Conservation (phyloP, 1,140 invertebrate species). For the Nylanderia fulva region DNA sequence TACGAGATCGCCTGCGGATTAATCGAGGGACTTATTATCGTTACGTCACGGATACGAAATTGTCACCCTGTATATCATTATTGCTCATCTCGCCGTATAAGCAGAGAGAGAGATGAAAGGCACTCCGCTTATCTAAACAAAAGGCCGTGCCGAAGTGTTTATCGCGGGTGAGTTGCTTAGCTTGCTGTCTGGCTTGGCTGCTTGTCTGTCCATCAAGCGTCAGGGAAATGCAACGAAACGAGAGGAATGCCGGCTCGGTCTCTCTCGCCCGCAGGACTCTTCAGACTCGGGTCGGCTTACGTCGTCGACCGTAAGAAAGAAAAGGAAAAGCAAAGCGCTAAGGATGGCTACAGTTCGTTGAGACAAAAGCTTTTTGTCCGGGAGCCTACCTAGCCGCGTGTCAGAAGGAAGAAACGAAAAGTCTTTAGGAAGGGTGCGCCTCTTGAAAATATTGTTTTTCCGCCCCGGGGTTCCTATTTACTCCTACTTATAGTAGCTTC, state of each 20-base stretch:
- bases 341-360: conserved; percentile 66
- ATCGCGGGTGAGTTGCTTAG: conserved; percentile 78
- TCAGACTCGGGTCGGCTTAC: conserved; percentile 60
- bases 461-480: no score
- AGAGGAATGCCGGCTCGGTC: conserved; percentile 36
- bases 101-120: conserved; percentile 72
- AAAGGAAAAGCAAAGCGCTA: conserved; percentile 57
- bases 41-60: background rate
- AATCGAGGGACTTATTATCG: background rate
- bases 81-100: conserved; percentile 27
- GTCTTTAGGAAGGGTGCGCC: background rate
- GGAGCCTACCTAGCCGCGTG: conserved; percentile 38
- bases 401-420: background rate
- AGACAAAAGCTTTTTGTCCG: conserved; percentile 71
- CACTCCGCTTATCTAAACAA: conserved; percentile 80
- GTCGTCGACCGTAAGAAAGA: conserved; percentile 6
- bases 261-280: conserved; percentile 45
- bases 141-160: conserved; percentile 73
- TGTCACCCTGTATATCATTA: conserved; percentile 13
- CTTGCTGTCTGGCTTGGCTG: conserved; percentile 69
- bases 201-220: conserved; percentile 58
- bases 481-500: background rate
- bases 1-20: background rate
- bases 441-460: background rate
- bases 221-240: conserved; percentile 69